Evolutionary conservation across 2,888 invertebrate genomes (phyloP), one percentile per base, ranked within the genome.

Genomic region (Rhamphomyia laevipes): DNA sequence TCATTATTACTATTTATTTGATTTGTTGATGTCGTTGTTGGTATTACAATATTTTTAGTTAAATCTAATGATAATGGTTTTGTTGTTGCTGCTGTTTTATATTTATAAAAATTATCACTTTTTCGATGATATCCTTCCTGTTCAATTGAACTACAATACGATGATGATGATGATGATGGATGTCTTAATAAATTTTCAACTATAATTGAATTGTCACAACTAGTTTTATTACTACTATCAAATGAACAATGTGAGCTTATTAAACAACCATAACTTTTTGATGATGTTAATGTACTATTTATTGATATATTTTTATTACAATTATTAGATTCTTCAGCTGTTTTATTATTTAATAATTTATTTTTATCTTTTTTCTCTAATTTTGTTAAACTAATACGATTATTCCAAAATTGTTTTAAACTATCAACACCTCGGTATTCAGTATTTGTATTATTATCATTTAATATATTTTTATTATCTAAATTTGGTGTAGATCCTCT

Each of bases 21-120:
- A 18, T 18, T n/a, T 18, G 40, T 12, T 37, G 16, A 35, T 35
- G 33, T 13, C n/a, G 33, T n/a, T 11, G 33, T 33, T 33, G 13
- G 12, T 4, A 33, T 27, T 7, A 7, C 23, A 27, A 4, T 4
- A 41, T 7, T 16, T 17, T 13, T 21, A 23, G 11, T 21, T 42
- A 21, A 42, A n/a, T 42, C 42, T 12, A 27, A 42, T 42, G 42
- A 42, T 13, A 45, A 33, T 12, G 49, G 45, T 46, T 55, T 52
- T 30, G 52, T 50, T 7, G 56, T 57, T 33, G 56, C 56, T 31
- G 70, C 70, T 50, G 65, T 68, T 61, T 70, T 70, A 56, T 68
- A 69, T 54, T 70, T 70, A 52, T 70, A 67, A 53, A 70, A 70
- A 51, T 70, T 70, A 53, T 70, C 70, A 52, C 62, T 66, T 48